Evolutionary conservation across 1,140 invertebrate genomes (phyloP).

Genomic region (Zaprionus gabonicus): DNA sequence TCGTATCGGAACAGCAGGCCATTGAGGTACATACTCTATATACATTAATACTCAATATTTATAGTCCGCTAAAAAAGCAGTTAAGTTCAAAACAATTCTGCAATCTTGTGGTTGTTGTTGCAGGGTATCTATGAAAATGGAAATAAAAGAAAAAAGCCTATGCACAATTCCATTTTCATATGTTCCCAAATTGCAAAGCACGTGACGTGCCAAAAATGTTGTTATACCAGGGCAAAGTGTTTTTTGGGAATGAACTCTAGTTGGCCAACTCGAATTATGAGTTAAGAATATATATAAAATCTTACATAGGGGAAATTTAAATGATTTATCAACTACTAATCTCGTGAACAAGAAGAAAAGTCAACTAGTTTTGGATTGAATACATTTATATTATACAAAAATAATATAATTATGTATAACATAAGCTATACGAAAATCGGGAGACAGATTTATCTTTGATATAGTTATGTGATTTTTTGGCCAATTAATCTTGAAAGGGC

Average conservation of each 20-base stretch:
- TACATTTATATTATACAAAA: neutral
- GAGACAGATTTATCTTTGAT: neutral
- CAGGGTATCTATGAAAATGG: slow-evolving; percentile 32
- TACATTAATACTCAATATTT: neutral
- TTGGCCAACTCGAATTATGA: neutral
- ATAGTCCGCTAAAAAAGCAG: slow-evolving; percentile 15
- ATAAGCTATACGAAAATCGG: neutral
- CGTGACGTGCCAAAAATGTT: slow-evolving; percentile 79
- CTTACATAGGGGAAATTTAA: neutral
- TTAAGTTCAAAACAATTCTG: slow-evolving; percentile 19
- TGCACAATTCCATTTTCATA: slow-evolving; percentile 12
- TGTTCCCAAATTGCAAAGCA: slow-evolving; percentile 40
- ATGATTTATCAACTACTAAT: neutral
- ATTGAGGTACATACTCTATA: slow-evolving; percentile 80
- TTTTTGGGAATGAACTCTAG: slow-evolving; percentile 22
- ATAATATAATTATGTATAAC: neutral
- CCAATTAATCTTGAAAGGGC: slow-evolving; percentile 25
- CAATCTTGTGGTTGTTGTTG: slow-evolving; percentile 29
- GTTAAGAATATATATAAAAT: slow-evolving; percentile 4
- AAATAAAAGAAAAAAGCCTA: neutral
- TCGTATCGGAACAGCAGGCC: slow-evolving; percentile 85
- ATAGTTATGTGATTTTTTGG: slow-evolving; percentile 11
- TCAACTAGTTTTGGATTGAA: neutral
- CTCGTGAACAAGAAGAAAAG: neutral
- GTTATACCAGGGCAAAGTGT: slow-evolving; percentile 56